A percentile compares a stretch with the other conserved stretches of the same genome.
Conservation (phyloP, 2,888 invertebrate species). For the Eudasyphora cyanicolor region DNA sequence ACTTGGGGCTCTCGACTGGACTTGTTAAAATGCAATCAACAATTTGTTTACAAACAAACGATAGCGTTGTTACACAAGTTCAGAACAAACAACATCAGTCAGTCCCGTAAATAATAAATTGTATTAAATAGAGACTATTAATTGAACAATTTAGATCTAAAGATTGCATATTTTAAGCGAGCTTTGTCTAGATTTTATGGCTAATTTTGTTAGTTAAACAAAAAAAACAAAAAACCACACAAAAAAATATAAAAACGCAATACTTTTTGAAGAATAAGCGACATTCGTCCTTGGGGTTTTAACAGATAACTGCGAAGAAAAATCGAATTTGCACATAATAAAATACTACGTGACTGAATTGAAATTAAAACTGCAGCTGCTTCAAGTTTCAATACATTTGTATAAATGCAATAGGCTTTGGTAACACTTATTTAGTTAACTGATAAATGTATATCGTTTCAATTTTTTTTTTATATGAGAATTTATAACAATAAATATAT, state of each 20-base stretch:
- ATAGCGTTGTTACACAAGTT: not conserved
- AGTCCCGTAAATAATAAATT: not conserved
- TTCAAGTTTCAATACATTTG: too few relatives aligned
- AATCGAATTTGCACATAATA: not conserved
- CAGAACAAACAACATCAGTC: not conserved
- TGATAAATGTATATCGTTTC: too few relatives aligned
- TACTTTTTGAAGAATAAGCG: not conserved
- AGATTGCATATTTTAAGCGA: constrained; percentile 40
- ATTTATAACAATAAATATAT: too few relatives aligned
- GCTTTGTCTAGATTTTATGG: constrained; percentile 11
- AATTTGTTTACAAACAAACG: constrained; percentile 42
- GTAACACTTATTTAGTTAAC: too few relatives aligned
- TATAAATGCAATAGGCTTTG: too few relatives aligned
- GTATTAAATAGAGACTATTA: constrained; percentile 32
- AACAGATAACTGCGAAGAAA: not conserved
- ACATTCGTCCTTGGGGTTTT: not conserved
- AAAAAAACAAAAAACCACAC: not conserved
- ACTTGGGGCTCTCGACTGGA: not conserved
- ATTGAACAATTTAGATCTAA: constrained; percentile 60
- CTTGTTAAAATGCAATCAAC: constrained; percentile 61
- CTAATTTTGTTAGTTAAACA: constrained; percentile 5
- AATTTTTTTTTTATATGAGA: too few relatives aligned
- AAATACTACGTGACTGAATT: not conserved
- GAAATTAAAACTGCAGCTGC: too few relatives aligned
- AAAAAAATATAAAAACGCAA: constrained; percentile 1